Base-by-base conservation (phyloP, 1,140 invertebrate species). In the Tyrophagus putrescentiae region DNA sequence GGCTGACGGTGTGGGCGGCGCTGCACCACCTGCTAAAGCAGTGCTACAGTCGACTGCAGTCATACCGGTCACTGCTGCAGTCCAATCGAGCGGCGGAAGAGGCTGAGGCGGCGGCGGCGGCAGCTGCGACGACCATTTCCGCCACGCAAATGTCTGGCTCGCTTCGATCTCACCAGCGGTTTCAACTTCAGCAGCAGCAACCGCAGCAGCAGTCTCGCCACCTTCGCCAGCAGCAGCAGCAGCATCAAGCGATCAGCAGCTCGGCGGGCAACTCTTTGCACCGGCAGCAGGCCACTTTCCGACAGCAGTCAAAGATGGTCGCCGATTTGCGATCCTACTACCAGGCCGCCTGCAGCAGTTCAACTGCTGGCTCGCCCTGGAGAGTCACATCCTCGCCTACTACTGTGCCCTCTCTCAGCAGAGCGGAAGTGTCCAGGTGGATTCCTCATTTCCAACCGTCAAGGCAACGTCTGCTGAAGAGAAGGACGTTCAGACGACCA, bases 1-100 rank as follows among this genome's bases (percentile, higher is more conserved):
- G 52, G 9, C 13, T 18, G 21, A 54, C 52, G 11, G 3, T 27
- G 11, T 54, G 13, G 25, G 52, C 52, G 1, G 4, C 52, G 1
- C 11, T 54, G 1, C 52, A 54, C 39, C 25, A 54, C 39, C 52
- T 27, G 13, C 9, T 54, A 34, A 54, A 54, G 25, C 13, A 54
- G 11, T 3, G 16, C 3, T 31, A 32, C 27, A 33, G 7, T 32
- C 25, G 25, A 27, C 27, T 31, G 18, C 18, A 42, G 18, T 42
- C 41, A 3, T 42, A 42, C 25, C 41, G 41, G 3, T n/a, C n/a
- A n/a, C n/a, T n/a, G n/a, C n/a, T n/a, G n/a, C n/a, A n/a, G n/a
- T n/a, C n/a, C n/a, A n/a, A n/a, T n/a, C n/a, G n/a, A n/a, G n/a
- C n/a, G n/a, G n/a, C n/a, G n/a, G n/a, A n/a, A n/a, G n/a, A n/a